Base-by-base conservation (phyloP, 2,113 vertebrate genomes). In the Hassar affinis region DNA sequence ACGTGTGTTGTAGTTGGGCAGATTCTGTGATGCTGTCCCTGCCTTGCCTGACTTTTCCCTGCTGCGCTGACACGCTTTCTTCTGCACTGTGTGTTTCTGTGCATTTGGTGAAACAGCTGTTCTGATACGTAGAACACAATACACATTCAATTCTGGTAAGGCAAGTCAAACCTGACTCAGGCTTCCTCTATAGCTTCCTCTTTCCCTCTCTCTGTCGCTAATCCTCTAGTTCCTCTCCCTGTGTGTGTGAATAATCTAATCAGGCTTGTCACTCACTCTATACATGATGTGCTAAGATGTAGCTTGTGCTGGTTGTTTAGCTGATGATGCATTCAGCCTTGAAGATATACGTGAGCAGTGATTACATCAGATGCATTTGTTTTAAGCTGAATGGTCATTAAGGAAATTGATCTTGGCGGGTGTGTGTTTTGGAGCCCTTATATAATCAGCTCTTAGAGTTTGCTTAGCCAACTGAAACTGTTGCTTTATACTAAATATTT, bases 71-170 rank as follows among this genome's bases (percentile, higher is more conserved):
- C 20, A 45, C 8, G 11, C 30, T 33, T 35, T 38, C 57, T 66
- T 45, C 49, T 56, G 45, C 71, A 77, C 57, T 72, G 83, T 86
- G 87, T 88, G 80, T 83, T 75, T 71, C 45, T 72, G n/a, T 80
- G 75, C 49, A 27, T 20, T 52, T 54, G 51, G 47, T 56, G 61
- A 71, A 66, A 76, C 54, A 47, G 42, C 30, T 22, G 51, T 59
- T 83, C 22, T 47, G 49, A 57, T 80, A 57, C 68, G 71, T 18
- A 83, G 84, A 85, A 88, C 87, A 87, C 56, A 85, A 89, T 94
- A 88, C 91, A 90, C 62, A 80, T 17, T 52, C 12, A 35, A 56
- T 88, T 89, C 90, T 75, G 86, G 38, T 82, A 89, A 91, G 90
- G 91, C 91, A 91, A 90, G 90, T 78, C 17, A 56, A 25, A 30